Evolutionary conservation across 2,113 vertebrate genomes (phyloP).

Genomic region (Ceuthmochares aereus): DNA sequence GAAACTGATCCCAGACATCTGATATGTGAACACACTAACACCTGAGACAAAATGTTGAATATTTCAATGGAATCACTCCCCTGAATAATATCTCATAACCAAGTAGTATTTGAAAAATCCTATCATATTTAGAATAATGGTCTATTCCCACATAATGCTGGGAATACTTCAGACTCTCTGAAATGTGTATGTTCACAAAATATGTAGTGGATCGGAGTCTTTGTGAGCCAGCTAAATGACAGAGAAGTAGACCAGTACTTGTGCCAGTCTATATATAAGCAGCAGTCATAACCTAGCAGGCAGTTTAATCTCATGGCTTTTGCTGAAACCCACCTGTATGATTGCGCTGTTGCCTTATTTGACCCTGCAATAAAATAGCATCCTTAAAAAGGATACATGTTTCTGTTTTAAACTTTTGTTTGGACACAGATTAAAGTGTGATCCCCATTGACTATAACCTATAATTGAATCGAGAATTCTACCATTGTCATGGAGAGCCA

Average conservation of each 20-base stretch:
- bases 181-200: neutral
- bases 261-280: neutral
- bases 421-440: constrained; percentile 70
- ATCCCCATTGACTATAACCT: constrained; percentile 42
- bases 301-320: constrained; percentile 36
- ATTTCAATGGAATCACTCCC: neutral
- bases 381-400: constrained; percentile 40
- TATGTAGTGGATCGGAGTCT: neutral
- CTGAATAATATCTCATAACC: neutral
- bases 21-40: neutral
- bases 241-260: neutral
- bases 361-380: constrained; percentile 36
- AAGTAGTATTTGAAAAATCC: neutral
- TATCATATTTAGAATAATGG: constrained; percentile 18
- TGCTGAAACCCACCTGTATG: constrained; percentile 5
- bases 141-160: neutral
- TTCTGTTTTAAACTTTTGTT: constrained; percentile 72
- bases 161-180: constrained; percentile 5
- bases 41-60: neutral
- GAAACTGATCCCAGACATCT: neutral
- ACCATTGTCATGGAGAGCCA: neutral
- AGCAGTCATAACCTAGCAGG: neutral
- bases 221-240: neutral
- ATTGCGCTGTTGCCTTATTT: constrained; percentile 6
- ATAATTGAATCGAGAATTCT: constrained; percentile 58